A percentile compares a stretch with the other conserved stretches of the same genome.
Evolutionary conservation across 2,888 invertebrate species (phyloP).

Genomic region (Phasia obesa): DNA sequence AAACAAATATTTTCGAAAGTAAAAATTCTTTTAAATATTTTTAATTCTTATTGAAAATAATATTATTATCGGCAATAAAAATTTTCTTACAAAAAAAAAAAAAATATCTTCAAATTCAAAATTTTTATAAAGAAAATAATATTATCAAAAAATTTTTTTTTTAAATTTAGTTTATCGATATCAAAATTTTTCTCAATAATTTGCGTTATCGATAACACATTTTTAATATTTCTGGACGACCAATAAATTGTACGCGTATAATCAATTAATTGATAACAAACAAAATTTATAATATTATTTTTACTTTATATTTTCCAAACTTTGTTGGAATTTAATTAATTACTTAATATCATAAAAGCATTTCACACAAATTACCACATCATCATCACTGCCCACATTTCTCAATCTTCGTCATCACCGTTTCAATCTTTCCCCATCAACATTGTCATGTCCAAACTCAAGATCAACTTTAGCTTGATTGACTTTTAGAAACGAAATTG

Average conservation of each 20-base stretch:
- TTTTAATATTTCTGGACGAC: no score
- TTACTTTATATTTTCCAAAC: not conserved
- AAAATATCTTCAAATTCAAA: no score
- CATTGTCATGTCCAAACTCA: conserved; percentile 20
- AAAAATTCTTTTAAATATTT: no score
- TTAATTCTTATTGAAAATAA: no score
- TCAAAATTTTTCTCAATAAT: no score
- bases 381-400: conserved; percentile 27
- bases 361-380: not conserved
- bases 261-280: not conserved
- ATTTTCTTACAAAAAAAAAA: no score
- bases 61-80: no score
- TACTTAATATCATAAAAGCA: conserved; percentile 9
- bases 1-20: no score
- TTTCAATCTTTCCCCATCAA: conserved; percentile 17
- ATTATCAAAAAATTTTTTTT: no score
- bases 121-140: no score
- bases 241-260: not conserved
- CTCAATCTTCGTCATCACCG: conserved; percentile 29
- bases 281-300: not conserved
- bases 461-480: conserved; percentile 37
- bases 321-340: conserved; percentile 17
- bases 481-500: conserved; percentile 32
- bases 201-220: no score
- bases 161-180: no score